Evolutionary conservation across 2,797 vertebrate genomes (phyloP), one percentile per base, ranked within the genome.

Genomic region (Danio jaintianensis): DNA sequence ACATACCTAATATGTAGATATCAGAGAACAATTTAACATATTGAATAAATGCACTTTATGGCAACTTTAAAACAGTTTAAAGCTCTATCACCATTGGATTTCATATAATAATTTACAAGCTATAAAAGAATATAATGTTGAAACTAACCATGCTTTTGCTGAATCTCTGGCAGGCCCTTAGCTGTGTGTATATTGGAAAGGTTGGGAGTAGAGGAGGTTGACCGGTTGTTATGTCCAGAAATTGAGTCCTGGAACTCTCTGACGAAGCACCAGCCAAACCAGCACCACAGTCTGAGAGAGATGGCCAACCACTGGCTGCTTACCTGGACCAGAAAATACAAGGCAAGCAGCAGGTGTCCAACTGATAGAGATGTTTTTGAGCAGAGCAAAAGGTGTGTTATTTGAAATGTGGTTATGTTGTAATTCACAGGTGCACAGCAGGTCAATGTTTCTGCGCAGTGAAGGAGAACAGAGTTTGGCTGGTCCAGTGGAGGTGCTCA

Each of bases 301-400:
- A 85, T 61, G 71, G 87, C 87, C n/a, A 78, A 79, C 1, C 18
- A 62, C 5, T 92, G 91, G 92, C 80, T 94, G 59, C 62, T 88
- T 13, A 42, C 40, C 48, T 94, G 92, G 93, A 86, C 63, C 12
- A 64, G 74, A 43, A 90, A 89, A 87, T 92, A 89, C 84, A 88
- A 88, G 87, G 93, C 93, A 82, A 82, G 20, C 18, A 69, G 18
- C 36, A 13, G 56, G 84, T 85, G 76, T 84, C 86, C 62, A 64
- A 64, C 56, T 78, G 85, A 77, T 11, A 83, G 48, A 69, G 42
- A 50, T 22, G 69, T 63, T 1, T 7, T 78, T 75, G 36, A n/a
- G 76, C 43, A 70, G 79, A 81, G 56, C 12, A 43, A 42, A 67
- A 13, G 7, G 7, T 50, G 11, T 42, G n/a, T 20, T 66, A 20